Percentiles rank a stretch among this genome's conserved stretches.
Evolutionary conservation across 2,888 invertebrate species (phyloP).

Genomic region (Geophilus truncorum): DNA sequence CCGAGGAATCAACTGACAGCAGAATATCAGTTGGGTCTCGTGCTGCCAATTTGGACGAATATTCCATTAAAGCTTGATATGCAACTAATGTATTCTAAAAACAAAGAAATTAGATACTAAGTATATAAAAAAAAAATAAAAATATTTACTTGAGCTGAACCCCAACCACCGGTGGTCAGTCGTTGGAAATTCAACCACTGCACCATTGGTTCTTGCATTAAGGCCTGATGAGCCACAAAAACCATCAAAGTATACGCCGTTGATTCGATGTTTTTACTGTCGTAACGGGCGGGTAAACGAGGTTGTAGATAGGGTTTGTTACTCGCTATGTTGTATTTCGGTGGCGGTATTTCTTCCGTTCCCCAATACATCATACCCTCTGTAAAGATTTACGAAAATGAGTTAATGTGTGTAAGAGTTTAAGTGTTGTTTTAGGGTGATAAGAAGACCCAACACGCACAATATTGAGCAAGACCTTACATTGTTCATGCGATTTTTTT

Average conservation of each 20-base stretch:
- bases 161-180: slow-evolving; percentile 80
- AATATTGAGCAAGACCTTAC: background rate
- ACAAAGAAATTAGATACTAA: too few species aligned
- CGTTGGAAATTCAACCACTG: slow-evolving; percentile 86
- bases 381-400: slow-evolving; percentile 42
- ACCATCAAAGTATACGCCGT: slow-evolving; percentile 88
- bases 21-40: slow-evolving; percentile 74
- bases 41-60: slow-evolving; percentile 70
- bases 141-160: slow-evolving; percentile 63
- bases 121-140: background rate
- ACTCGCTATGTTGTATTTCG: slow-evolving; percentile 81
- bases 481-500: background rate
- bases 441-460: background rate
- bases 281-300: slow-evolving; percentile 78
- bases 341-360: slow-evolving; percentile 67
- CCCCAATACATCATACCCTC: slow-evolving; percentile 84
- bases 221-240: slow-evolving; percentile 77
- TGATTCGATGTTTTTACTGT: slow-evolving; percentile 85
- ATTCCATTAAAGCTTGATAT: slow-evolving; percentile 81
- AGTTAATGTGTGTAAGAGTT: background rate
- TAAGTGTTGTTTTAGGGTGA: background rate
- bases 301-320: slow-evolving; percentile 86
- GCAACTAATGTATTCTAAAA: slow-evolving; percentile 75
- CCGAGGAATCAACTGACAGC: slow-evolving; percentile 77
- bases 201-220: slow-evolving; percentile 75